Evolutionary conservation across 2,888 invertebrate genomes (phyloP).

Genomic region (Hirtodrosophila trivittata): DNA sequence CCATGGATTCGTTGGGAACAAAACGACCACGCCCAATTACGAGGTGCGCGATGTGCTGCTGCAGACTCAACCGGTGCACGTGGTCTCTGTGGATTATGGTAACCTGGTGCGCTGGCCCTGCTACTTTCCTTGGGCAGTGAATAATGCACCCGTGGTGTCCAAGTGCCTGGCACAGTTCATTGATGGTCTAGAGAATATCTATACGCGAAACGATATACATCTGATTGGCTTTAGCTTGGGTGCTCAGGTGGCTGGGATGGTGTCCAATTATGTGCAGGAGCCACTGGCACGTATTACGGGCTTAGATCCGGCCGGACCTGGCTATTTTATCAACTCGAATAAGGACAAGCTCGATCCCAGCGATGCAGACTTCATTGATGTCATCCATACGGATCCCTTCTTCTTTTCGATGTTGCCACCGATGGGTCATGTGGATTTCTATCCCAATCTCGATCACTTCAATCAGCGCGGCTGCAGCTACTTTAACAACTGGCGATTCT

Average conservation of each 20-base stretch:
- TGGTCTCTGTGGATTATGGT: constrained; percentile 87
- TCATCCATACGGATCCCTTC: constrained; percentile 87
- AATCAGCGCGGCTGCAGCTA: constrained; percentile 86
- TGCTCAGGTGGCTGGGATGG: constrained; percentile 86
- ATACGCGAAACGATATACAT: constrained; percentile 85
- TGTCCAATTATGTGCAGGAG: constrained; percentile 84
- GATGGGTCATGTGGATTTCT: constrained; percentile 86
- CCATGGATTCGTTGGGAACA: constrained; percentile 87
- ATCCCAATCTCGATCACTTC: constrained; percentile 85
- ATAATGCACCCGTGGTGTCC: constrained; percentile 86
- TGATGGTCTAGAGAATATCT: constrained; percentile 85
- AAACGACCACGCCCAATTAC: constrained; percentile 86
- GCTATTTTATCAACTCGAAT: constrained; percentile 85
- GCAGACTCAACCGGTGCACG: constrained; percentile 85
- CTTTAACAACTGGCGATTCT: constrained; percentile 69
- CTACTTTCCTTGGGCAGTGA: constrained; percentile 85
- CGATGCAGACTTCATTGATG: constrained; percentile 87
- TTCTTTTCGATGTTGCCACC: constrained; percentile 85
- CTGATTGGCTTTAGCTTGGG: constrained; percentile 88
- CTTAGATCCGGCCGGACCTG: constrained; percentile 87
- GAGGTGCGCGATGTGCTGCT: constrained; percentile 87
- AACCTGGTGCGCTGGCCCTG: constrained; percentile 86
- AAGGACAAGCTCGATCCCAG: constrained; percentile 85
- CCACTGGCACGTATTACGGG: constrained; percentile 85
- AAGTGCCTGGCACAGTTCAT: constrained; percentile 86